Base-by-base conservation (phyloP, 1,140 invertebrate species). In the Hylyphantes graminicola region DNA sequence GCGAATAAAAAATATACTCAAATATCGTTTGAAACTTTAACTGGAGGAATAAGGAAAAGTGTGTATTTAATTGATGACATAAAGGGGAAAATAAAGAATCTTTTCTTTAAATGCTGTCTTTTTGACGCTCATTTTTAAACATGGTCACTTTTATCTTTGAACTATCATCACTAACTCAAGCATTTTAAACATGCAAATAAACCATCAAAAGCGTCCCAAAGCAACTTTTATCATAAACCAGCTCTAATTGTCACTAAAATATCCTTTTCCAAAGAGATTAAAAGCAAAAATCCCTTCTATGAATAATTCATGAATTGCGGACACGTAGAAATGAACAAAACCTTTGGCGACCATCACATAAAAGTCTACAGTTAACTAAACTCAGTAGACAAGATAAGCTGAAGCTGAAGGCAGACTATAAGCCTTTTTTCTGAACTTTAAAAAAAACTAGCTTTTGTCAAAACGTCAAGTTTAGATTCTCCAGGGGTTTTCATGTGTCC, bases 321-420 rank as follows among this genome's bases (percentile, higher is more conserved):
- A 54, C 11, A 63, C 48, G 67, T 53, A 73, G 53, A 72, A 72
- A 79, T 15, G 15, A 59, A 59, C 10, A 67, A 78, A 78, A 64
- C 68, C 68, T 21, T 65, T 48, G 48, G 61, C 50, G 12, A 57
- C 13, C n/a, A 78, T 48, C 11, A 81, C n/a, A 73, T 55, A 54
- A 67, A 78, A 57, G 55, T 21, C 21, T 57, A 48, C 68, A 73
- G 13, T 70, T 81, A 81, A 73, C 54, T 81, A 72, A 81, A 73
- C 57, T 70, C 79, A 59, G 73, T 81, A 50, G 68, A 72, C 79
- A 81, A 21, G 79, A 81, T 81, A 81, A 81, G 79, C 79, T 73
- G 79, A 63, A 81, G 73, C 79, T 73, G 79, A 81, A 63, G 79
- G 73, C 67, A 68, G 57, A 70, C 63, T 53, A 61, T 67, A 17